Evolutionary conservation across 2,113 vertebrate genomes (phyloP).

Genomic region (Centropus unirufus): DNA sequence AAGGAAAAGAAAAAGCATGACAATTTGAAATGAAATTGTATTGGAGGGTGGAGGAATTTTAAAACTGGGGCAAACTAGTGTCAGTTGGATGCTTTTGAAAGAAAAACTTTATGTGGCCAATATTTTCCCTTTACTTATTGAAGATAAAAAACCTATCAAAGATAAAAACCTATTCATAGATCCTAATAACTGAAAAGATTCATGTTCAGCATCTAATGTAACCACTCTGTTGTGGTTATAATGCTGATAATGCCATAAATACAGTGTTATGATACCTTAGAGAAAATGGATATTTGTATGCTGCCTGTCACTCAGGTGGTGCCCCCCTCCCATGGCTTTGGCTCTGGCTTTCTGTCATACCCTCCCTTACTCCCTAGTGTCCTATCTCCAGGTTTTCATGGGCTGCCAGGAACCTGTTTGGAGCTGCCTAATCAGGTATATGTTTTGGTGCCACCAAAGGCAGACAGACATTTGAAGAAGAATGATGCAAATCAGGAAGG

Average conservation of each 20-base stretch:
- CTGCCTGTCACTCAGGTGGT: background rate
- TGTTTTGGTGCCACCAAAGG: background rate
- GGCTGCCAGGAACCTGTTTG: background rate
- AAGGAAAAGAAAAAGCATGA: background rate
- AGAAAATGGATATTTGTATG: background rate
- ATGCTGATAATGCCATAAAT: background rate
- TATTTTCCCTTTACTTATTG: background rate
- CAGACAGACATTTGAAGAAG: background rate
- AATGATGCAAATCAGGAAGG: background rate
- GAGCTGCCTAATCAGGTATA: background rate
- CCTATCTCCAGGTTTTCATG: background rate
- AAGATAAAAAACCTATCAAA: background rate
- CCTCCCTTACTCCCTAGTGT: too few relatives aligned
- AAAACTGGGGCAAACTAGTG: background rate
- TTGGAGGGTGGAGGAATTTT: background rate
- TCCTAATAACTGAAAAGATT: constrained; percentile 33
- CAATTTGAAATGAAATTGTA: background rate
- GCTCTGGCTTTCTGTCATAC: background rate
- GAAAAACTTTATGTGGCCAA: background rate
- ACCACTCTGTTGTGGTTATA: background rate
- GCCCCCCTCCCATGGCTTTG: background rate
- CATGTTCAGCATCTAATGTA: background rate
- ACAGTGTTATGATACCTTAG: background rate
- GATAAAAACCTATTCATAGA: background rate
- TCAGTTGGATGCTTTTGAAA: background rate